Conservation (phyloP, 2,888 invertebrate species). For the Diaprepes abbreviatus region DNA sequence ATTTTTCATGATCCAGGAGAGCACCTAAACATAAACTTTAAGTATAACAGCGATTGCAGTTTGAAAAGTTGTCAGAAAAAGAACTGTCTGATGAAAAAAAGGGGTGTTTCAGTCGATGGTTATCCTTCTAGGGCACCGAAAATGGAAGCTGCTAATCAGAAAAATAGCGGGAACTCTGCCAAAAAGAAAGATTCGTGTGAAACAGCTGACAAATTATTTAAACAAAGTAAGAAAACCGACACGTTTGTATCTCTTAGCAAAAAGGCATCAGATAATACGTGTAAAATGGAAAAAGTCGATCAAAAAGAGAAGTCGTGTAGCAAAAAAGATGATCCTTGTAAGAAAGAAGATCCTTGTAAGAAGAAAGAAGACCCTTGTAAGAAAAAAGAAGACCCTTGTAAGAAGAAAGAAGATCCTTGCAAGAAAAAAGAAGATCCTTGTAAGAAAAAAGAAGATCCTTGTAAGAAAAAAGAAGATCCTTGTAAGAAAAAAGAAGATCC, state of each 20-base stretch:
- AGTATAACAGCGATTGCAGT: not conserved
- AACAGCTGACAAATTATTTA: conserved; percentile 37
- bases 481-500: conserved; percentile 49
- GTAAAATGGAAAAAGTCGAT: conserved; percentile 44
- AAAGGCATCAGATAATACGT: conserved; percentile 41
- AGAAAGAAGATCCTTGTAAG: conserved; percentile 46
- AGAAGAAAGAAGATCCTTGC: conserved; percentile 47
- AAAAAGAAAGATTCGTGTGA: conserved; percentile 36
- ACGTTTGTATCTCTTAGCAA: conserved; percentile 6
- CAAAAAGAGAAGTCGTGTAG: conserved; percentile 39
- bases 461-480: conserved; percentile 42
- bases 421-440: conserved; percentile 49
- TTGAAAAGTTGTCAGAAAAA: conserved; percentile 14
- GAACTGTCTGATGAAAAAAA: conserved; percentile 1
- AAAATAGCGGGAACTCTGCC: not conserved
- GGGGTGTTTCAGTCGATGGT: not conserved
- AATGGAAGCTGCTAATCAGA: conserved; percentile 4
- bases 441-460: conserved; percentile 43
- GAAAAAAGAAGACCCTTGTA: conserved; percentile 49
- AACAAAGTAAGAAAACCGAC: conserved; percentile 41
- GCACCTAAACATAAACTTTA: not conserved
- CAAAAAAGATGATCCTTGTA: conserved; percentile 34
- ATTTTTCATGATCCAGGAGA: conserved; percentile 13
- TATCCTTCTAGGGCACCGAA: not conserved
- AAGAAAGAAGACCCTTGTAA: conserved; percentile 48